A percentile compares a stretch with the other conserved stretches of the same genome.
Conservation (phyloP, 2,797 vertebrate species). For the Tokudaia tokunoshimensis region DNA sequence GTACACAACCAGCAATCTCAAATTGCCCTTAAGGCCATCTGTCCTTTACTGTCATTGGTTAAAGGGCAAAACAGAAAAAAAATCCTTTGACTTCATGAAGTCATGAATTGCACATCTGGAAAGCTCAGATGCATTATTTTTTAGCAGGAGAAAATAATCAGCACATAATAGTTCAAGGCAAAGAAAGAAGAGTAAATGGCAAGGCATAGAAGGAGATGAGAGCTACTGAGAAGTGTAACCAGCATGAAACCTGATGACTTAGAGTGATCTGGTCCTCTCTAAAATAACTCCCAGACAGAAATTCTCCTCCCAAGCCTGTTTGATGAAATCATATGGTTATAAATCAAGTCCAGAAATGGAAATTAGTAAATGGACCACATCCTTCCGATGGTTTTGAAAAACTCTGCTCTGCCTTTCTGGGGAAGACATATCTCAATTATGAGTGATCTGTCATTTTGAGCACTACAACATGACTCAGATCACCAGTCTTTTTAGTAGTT, state of each 20-base stretch:
- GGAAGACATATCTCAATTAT: slow-evolving; percentile 75
- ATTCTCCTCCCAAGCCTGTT: slow-evolving; percentile 77
- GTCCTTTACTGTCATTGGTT: slow-evolving; percentile 69
- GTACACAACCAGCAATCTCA: background rate
- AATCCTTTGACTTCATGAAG: slow-evolving; percentile 44
- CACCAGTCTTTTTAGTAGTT: slow-evolving; percentile 54
- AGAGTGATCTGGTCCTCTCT: slow-evolving; percentile 81
- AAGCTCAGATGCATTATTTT: slow-evolving; percentile 71
- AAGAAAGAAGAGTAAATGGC: slow-evolving; percentile 51
- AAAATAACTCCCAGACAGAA: slow-evolving; percentile 84
- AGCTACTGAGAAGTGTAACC: slow-evolving; percentile 84
- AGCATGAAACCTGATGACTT: slow-evolving; percentile 84
- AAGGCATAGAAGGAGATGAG: slow-evolving; percentile 75
- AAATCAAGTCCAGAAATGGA: slow-evolving; percentile 87
- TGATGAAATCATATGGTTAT: slow-evolving; percentile 88
- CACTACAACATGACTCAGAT: slow-evolving; percentile 57
- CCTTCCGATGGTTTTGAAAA: slow-evolving; percentile 83
- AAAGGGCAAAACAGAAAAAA: slow-evolving; percentile 63
- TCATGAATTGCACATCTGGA: slow-evolving; percentile 63
- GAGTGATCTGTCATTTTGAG: slow-evolving; percentile 82
- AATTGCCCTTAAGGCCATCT: slow-evolving; percentile 28
- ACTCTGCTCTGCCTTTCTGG: slow-evolving; percentile 63
- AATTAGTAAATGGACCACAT: slow-evolving; percentile 82
- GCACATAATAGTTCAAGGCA: slow-evolving; percentile 67
- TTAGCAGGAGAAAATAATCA: slow-evolving; percentile 79